Evolutionary conservation across 2,888 invertebrate species (phyloP), one percentile per base, ranked within the genome.

Genomic region (Thymelicus lineola): DNA sequence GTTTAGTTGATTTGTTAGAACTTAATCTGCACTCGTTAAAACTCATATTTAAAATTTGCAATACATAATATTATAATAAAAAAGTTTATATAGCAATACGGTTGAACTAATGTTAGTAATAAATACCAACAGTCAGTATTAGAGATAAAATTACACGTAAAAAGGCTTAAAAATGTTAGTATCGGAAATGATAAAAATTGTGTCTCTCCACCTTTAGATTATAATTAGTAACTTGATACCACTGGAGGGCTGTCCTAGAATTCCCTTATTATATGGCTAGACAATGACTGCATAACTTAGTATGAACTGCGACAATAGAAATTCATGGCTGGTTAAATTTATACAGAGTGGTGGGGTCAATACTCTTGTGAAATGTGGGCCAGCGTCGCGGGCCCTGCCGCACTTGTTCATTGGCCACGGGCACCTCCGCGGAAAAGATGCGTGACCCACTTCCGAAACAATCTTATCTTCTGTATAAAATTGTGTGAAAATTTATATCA

Each of bases 291-390:
- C 73, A 70, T 72, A 57, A 60, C 71, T 71, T 68, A 61, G 68
- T 72, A 70, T 60, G 66, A 66, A 62, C 70, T 73, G 69, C 71
- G 77, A 76, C 75, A 78, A 79, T 79, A 80, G 75, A 72, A 83
- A 85, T 80, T 85, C 80, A 83, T 83, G 79, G 78, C 80, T 84
- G 82, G 78, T 82, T 82, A 82, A 85, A 85, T 83, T 81, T 77
- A 80, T 78, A 80, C 80, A 73, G 73, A 78, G 77, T 76, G 75
- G 73, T 74, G 82, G 81, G 91, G 88, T 91, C 91, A 90, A 90
- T 85, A 84, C 82, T 82, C 84, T 77, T 72, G 71, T 72, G 70
- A 72, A 75, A 86, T 80, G 79, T 86, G 73, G 85, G 83, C 79
- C 84, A 79, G 65, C 60, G 75, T 81, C 79, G 78, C 70, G 71